These are phyloP conservation scores for Ennomos erosarius DNA, from an alignment of 2,888 invertebrate genomes.

Conservation along the genomic window DNA sequence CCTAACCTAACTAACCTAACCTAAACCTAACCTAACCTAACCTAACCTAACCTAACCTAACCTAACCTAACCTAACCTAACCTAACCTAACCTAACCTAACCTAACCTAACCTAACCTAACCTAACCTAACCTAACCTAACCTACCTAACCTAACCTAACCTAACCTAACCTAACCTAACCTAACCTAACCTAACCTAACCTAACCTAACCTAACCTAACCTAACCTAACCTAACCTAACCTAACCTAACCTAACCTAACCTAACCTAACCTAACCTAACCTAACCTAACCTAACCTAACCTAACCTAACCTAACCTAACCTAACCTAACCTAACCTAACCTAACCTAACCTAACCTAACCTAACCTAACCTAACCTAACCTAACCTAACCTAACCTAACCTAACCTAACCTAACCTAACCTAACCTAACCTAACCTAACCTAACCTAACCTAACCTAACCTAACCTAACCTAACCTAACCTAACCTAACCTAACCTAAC, in stretches of 20 bases:
- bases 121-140: slow-evolving; percentile 32
- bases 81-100: slow-evolving; percentile 34
- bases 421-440: slow-evolving; percentile 28
- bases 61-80: slow-evolving; percentile 20
- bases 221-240: slow-evolving; percentile 33
- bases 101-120: slow-evolving; percentile 37
- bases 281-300: slow-evolving; percentile 34
- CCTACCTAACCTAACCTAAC: slow-evolving; percentile 33
- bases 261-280: slow-evolving; percentile 35
- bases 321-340: slow-evolving; percentile 31
- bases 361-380: slow-evolving; percentile 26
- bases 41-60: slow-evolving; percentile 38
- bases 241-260: slow-evolving; percentile 29
- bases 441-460: slow-evolving; percentile 35
- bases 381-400: slow-evolving; percentile 27
- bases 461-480: slow-evolving; percentile 34
- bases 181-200: slow-evolving; percentile 29
- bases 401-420: slow-evolving; percentile 35
- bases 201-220: slow-evolving; percentile 36
- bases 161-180: slow-evolving; percentile 33
- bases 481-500: slow-evolving; percentile 26
- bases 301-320: slow-evolving; percentile 25
- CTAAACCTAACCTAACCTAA: slow-evolving; percentile 34
- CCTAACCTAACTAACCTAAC: slow-evolving; percentile 30
- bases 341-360: slow-evolving; percentile 30